Conservation (phyloP, 2,797 vertebrate species). For the Buphagus erythrorhynchus region DNA sequence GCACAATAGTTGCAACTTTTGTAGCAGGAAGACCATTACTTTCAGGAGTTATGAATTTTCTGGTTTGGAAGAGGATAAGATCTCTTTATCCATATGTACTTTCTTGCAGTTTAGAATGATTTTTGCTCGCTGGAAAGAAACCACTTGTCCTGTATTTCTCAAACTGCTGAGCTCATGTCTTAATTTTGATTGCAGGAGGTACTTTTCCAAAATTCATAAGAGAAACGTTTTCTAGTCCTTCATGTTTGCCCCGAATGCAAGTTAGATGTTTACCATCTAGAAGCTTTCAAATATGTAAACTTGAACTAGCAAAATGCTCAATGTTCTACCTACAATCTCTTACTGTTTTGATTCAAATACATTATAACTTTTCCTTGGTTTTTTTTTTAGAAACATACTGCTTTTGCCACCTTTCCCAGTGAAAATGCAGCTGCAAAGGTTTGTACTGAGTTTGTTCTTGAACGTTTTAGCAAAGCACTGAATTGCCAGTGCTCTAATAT, state of each 20-base stretch:
- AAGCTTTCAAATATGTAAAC: neutral
- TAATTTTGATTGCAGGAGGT: neutral
- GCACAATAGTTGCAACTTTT: neutral
- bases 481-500: neutral
- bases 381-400: constrained; percentile 88
- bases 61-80: neutral
- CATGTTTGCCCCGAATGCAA: rapidly evolving
- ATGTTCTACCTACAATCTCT: neutral
- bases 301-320: rapidly evolving
- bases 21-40: neutral
- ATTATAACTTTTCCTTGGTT: neutral
- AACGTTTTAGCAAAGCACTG: neutral
- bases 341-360: neutral
- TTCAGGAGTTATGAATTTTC: neutral
- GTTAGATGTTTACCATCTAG: neutral
- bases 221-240: neutral
- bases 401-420: constrained; percentile 90
- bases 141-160: neutral
- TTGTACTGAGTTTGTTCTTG: neutral
- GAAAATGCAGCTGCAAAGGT: constrained; percentile 89
- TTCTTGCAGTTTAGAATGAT: neutral
- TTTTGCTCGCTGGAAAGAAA: neutral
- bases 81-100: rapidly evolving
- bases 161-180: neutral
- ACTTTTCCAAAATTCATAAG: neutral